A percentile compares a stretch with the other conserved stretches of the same genome.
These are phyloP conservation scores for Mactromeris polynyma DNA, from an alignment of 2,888 invertebrate species.

Conservation along the genomic window DNA sequence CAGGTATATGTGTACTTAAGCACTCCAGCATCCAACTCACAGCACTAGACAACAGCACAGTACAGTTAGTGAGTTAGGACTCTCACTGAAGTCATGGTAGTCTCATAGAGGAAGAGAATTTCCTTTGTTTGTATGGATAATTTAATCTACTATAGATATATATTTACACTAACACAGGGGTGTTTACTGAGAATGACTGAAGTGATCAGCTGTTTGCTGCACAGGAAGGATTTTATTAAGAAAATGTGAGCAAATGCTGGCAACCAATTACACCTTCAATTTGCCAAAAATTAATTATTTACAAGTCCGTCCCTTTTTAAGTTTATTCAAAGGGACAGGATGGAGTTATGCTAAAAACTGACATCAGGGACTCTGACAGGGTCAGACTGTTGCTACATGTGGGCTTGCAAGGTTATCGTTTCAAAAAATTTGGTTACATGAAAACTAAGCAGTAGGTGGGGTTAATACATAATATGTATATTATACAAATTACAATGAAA, in stretches of 20 bases:
- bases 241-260: not conserved
- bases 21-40: not conserved
- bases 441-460: no score
- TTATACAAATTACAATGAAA: no score
- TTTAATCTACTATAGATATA: not conserved
- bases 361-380: no score
- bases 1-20: not conserved
- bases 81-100: not conserved
- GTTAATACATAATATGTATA: no score
- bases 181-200: not conserved
- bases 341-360: no score
- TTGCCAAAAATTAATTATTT: no score
- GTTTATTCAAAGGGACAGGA: not conserved
- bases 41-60: not conserved
- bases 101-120: not conserved
- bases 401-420: no score
- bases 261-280: not conserved
- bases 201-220: not conserved
- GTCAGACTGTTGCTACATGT: no score
- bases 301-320: not conserved
- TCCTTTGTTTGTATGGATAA: not conserved
- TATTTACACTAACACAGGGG: not conserved
- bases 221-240: no score
- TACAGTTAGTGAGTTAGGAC: not conserved
- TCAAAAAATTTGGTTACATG: no score